Conservation (phyloP, 2,113 vertebrate genomes). For the Okapia johnstoni region DNA sequence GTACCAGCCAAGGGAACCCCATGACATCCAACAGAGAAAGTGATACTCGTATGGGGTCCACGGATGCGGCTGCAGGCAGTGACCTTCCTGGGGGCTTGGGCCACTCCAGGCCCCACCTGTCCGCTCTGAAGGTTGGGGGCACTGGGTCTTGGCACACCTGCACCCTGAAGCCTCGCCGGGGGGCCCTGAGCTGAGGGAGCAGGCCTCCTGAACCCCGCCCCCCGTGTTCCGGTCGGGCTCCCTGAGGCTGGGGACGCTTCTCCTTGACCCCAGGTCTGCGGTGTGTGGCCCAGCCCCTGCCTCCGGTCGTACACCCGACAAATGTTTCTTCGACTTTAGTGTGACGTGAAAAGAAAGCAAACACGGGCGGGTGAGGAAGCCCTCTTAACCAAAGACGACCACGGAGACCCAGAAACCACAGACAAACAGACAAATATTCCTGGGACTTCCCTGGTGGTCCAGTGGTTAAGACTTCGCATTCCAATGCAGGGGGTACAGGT, state of each 20-base stretch:
- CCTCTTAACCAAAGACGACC: neutral
- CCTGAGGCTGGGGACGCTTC: accelerated
- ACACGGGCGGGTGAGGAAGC: accelerated
- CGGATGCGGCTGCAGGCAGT: accelerated
- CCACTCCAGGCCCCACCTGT: neutral
- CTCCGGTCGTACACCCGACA: accelerated
- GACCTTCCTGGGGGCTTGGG: neutral
- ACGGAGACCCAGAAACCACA: accelerated
- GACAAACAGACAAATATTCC: neutral
- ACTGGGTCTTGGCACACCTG: neutral
- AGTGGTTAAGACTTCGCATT: accelerated
- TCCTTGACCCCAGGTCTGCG: accelerated
- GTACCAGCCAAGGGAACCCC: neutral
- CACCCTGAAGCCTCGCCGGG: neutral
- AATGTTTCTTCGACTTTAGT: neutral
- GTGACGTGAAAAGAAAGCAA: neutral
- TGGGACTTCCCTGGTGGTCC: accelerated
- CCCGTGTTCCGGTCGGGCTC: accelerated
- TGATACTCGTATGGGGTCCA: accelerated
- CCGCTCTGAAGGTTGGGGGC: neutral
- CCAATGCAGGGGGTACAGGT: neutral
- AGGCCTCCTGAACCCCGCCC: accelerated
- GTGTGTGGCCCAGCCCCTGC: neutral
- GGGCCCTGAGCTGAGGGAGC: neutral
- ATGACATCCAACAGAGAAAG: accelerated